A percentile compares a stretch with the other conserved stretches of the same genome.
Conservation (phyloP, 2,888 invertebrate genomes). For the Chesias legatella region DNA sequence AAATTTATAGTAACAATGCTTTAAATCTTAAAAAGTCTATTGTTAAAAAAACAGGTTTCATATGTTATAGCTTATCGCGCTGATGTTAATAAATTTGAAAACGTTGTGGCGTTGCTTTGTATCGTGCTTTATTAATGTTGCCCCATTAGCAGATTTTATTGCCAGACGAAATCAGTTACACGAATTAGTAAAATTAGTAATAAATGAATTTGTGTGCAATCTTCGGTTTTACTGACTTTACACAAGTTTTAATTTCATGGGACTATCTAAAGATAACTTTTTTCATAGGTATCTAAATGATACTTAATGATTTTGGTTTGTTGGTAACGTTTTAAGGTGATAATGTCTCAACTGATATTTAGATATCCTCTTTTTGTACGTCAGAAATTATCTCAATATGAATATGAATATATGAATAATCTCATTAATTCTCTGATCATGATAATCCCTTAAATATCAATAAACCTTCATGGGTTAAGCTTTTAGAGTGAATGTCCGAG, state of each 20-base stretch:
- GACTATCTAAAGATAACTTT: no score
- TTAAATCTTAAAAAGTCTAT: constrained; percentile 44
- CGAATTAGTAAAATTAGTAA: constrained; percentile 59
- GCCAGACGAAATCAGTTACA: constrained; percentile 52
- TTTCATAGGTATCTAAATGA: no score
- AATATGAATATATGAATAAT: no score
- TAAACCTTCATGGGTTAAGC: constrained; percentile 1
- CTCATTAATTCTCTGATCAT: constrained; percentile 7
- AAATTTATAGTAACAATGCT: constrained; percentile 32
- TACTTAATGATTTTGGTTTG: no score
- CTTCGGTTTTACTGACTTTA: constrained; percentile 49
- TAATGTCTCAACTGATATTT: no score
- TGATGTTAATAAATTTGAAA: constrained; percentile 53
- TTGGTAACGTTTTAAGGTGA: no score
- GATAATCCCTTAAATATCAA: background rate
- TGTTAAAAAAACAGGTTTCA: constrained; percentile 49
- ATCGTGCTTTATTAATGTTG: constrained; percentile 62
- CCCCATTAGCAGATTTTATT: constrained; percentile 69
- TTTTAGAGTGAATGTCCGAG: constrained; percentile 18
- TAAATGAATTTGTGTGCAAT: constrained; percentile 56
- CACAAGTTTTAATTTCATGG: constrained; percentile 4
- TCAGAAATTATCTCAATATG: no score
- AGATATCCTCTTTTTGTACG: no score
- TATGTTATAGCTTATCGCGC: constrained; percentile 45
- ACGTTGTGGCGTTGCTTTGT: constrained; percentile 45